phyloP scores from a whole-genome alignment of 2,888 invertebrate species.

The Eilema depressum region DNA sequence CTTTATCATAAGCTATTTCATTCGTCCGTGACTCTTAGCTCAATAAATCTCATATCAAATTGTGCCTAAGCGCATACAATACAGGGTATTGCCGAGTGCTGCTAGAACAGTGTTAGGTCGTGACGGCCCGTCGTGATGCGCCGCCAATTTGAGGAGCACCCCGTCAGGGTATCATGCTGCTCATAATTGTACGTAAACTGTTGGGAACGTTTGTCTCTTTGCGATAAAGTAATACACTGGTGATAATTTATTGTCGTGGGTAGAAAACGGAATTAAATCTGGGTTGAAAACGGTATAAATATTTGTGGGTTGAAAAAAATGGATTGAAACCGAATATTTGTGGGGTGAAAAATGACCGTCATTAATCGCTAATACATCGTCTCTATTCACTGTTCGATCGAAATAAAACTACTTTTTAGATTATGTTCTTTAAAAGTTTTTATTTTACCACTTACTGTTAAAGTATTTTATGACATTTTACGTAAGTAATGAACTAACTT shows the following conservation, averaged over 20 bases:
- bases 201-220: conserved; percentile 18
- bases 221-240: neutral
- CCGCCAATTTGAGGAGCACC: conserved; percentile 51
- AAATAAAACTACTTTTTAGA: no score
- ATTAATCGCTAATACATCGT: no score
- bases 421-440: no score
- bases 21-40: conserved; percentile 6
- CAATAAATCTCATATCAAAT: conserved; percentile 14
- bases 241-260: neutral
- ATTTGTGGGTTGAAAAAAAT: no score
- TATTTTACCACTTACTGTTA: no score
- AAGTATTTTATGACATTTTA: no score
- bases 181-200: conserved; percentile 45
- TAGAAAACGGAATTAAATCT: no score
- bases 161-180: conserved; percentile 51
- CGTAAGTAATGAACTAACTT: no score
- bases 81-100: conserved; percentile 1
- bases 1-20: neutral
- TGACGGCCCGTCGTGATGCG: conserved; percentile 54
- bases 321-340: no score
- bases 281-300: no score
- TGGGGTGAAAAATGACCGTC: no score
- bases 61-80: conserved; percentile 14
- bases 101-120: conserved; percentile 39
- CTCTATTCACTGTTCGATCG: no score